phyloP scores from a whole-genome alignment of 2,113 vertebrate genomes.

The Dicrurus megarhynchus region DNA sequence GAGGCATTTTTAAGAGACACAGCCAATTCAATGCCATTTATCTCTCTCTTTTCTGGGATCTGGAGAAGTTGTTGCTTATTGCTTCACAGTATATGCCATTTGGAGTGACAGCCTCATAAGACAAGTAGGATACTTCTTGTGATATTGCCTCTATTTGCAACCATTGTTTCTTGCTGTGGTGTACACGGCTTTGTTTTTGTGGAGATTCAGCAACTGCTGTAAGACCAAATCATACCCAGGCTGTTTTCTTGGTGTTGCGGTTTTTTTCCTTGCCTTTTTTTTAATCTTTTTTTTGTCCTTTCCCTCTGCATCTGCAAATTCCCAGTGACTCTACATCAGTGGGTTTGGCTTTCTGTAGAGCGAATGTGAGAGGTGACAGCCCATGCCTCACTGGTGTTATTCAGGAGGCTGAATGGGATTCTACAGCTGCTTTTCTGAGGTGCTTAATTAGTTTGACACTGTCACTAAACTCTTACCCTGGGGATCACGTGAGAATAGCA shows the following conservation, averaged over 20 bases:
- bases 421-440: neutral
- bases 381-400: rapidly evolving
- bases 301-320: neutral
- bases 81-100: neutral
- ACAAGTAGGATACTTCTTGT: neutral
- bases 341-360: neutral
- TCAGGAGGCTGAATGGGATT: neutral
- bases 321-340: neutral
- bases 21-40: conserved; percentile 40
- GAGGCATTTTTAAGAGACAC: conserved; percentile 15
- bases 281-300: rapidly evolving
- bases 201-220: neutral
- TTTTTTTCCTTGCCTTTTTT: too few relatives aligned
- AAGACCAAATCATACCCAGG: neutral
- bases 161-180: neutral
- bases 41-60: neutral
- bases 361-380: neutral
- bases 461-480: neutral
- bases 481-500: neutral
- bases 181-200: neutral
- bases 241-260: rapidly evolving
- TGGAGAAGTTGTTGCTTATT: conserved; percentile 5
- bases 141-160: neutral
- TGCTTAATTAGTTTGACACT: conserved; percentile 45
- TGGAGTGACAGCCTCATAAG: neutral